Conservation (phyloP, 1,140 invertebrate genomes). For the Phortica variegata region DNA sequence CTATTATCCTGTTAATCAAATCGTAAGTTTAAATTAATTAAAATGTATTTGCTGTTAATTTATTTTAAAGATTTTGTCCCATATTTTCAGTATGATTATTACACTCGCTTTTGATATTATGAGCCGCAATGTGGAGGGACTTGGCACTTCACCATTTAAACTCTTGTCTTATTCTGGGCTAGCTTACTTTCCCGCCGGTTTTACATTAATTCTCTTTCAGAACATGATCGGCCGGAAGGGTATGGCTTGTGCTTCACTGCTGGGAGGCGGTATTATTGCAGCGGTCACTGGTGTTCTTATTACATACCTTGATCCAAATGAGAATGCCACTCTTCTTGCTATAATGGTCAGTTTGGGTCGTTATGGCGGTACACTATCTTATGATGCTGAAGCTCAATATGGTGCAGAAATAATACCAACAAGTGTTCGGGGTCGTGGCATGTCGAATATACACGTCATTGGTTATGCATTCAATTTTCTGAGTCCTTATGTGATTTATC, state of each 20-base stretch:
- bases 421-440: constrained; percentile 62
- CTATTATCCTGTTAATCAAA: constrained; percentile 58
- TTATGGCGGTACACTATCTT: constrained; percentile 64
- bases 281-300: constrained; percentile 42
- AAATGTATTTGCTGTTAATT: no score
- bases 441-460: constrained; percentile 60
- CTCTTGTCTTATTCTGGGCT: constrained; percentile 62
- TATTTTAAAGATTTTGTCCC: no score
- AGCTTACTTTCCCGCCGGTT: constrained; percentile 61
- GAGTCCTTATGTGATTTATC: constrained; percentile 49
- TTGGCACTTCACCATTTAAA: constrained; percentile 62
- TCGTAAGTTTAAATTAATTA: constrained; percentile 59
- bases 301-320: constrained; percentile 31
- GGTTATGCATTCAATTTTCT: constrained; percentile 57
- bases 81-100: constrained; percentile 65
- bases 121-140: constrained; percentile 63
- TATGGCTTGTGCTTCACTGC: constrained; percentile 60
- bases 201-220: constrained; percentile 61
- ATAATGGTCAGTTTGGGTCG: constrained; percentile 60
- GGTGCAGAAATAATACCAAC: constrained; percentile 68
- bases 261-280: constrained; percentile 60
- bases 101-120: constrained; percentile 66
- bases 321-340: constrained; percentile 36
- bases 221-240: constrained; percentile 64
- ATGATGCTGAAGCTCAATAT: constrained; percentile 65